Conservation (phyloP, 1,140 invertebrate species). For the Cydia amplana region DNA sequence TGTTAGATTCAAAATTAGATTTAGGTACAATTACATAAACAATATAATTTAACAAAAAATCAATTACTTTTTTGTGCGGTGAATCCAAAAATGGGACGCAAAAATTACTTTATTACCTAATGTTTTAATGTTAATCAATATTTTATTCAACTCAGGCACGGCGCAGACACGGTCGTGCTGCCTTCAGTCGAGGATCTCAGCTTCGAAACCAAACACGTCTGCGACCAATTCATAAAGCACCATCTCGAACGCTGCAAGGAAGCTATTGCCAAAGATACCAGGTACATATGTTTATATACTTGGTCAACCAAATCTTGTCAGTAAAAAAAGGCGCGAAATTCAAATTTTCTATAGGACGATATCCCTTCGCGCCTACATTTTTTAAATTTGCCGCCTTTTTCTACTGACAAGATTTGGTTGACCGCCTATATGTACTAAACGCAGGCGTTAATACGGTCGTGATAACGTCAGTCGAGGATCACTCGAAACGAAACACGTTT, state of each 20-base stretch:
- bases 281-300: conserved; percentile 47
- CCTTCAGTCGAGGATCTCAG: conserved; percentile 87
- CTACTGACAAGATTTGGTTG: no score
- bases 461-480: conserved; percentile 86
- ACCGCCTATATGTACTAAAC: no score
- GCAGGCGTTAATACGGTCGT: conserved; percentile 84
- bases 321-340: no score
- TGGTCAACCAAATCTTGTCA: no score
- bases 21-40: no score
- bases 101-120: neutral
- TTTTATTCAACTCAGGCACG: conserved; percentile 78
- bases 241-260: conserved; percentile 89
- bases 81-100: no score
- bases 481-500: conserved; percentile 90
- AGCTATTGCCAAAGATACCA: conserved; percentile 87
- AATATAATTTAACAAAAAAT: no score
- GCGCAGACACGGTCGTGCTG: conserved; percentile 84
- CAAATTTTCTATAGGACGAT: no score
- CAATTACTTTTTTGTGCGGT: no score
- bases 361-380: no score
- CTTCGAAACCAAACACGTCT: conserved; percentile 88
- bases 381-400: no score
- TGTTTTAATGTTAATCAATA: neutral
- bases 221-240: conserved; percentile 93
- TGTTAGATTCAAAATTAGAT: no score